A percentile compares a stretch with the other conserved stretches of the same genome.
These are phyloP conservation scores for Diplodus sargus DNA, from an alignment of 2,797 vertebrate species.

Conservation along the genomic window DNA sequence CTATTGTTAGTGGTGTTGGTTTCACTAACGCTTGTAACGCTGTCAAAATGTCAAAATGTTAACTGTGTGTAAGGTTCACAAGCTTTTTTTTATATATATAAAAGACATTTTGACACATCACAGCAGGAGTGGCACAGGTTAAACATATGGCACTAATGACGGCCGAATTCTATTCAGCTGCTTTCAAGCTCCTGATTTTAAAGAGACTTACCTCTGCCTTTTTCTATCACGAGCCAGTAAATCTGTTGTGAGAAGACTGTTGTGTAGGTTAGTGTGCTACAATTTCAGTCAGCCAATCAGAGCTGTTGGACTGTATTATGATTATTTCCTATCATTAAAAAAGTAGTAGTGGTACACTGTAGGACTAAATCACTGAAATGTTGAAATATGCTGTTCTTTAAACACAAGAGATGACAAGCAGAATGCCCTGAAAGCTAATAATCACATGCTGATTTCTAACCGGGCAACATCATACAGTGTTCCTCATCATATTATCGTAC, in stretches of 20 bases:
- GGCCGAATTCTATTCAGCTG: not conserved
- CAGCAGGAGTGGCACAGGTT: not conserved
- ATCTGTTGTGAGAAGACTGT: not conserved
- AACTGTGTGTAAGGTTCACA: not conserved
- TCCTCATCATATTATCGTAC: constrained; percentile 1
- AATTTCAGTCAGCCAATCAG: not conserved
- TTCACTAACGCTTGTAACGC: not conserved
- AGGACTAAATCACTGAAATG: not conserved
- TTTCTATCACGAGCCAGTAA: not conserved
- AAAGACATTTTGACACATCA: not conserved
- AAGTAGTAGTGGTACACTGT: not conserved
- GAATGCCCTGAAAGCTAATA: not conserved
- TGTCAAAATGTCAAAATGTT: constrained; percentile 5
- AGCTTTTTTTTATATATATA: not conserved
- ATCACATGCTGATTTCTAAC: too few species aligned
- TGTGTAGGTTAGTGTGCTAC: not conserved
- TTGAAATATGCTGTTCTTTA: not conserved
- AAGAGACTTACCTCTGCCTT: not conserved
- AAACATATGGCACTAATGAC: not conserved
- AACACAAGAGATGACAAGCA: not conserved
- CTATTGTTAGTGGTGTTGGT: not conserved
- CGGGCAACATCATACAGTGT: not conserved
- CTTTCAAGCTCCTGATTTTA: not conserved
- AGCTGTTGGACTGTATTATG: not conserved
- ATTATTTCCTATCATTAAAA: not conserved